Percentiles rank a stretch among this genome's conserved stretches.
Evolutionary conservation across 2,113 vertebrate genomes (phyloP).

Genomic region (Crotalus helleri): DNA sequence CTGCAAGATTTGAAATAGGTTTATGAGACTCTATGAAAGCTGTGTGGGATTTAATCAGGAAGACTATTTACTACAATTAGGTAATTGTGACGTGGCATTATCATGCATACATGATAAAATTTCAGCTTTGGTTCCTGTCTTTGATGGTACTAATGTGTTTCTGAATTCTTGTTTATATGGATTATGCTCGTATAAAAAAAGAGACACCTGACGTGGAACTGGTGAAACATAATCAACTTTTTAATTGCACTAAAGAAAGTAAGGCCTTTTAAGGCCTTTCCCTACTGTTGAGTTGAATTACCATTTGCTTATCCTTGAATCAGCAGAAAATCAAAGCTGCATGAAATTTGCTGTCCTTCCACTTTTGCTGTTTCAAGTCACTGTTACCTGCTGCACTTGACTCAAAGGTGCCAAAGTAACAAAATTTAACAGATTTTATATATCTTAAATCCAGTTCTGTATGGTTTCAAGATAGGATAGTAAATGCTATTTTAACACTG

Average conservation of each 20-base stretch:
- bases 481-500: not conserved
- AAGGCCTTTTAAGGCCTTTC: not conserved
- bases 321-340: not conserved
- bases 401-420: not conserved
- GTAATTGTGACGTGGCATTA: not conserved
- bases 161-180: not conserved
- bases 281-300: not conserved
- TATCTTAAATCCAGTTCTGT: not conserved
- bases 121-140: not conserved
- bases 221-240: not conserved
- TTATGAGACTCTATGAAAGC: not conserved
- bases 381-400: too few relatives aligned
- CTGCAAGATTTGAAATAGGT: not conserved
- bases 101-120: not conserved
- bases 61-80: not conserved
- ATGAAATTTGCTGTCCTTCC: not conserved
- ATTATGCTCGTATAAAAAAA: not conserved
- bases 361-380: not conserved
- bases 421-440: not conserved
- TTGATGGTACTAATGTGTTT: not conserved
- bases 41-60: not conserved
- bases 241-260: not conserved
- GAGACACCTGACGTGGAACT: not conserved
- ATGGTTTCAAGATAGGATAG: not conserved
- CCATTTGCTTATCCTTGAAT: not conserved